These are phyloP conservation scores for Hypsibius dujardini DNA, from an alignment of 1,140 invertebrate species.

Conservation along the genomic window DNA sequence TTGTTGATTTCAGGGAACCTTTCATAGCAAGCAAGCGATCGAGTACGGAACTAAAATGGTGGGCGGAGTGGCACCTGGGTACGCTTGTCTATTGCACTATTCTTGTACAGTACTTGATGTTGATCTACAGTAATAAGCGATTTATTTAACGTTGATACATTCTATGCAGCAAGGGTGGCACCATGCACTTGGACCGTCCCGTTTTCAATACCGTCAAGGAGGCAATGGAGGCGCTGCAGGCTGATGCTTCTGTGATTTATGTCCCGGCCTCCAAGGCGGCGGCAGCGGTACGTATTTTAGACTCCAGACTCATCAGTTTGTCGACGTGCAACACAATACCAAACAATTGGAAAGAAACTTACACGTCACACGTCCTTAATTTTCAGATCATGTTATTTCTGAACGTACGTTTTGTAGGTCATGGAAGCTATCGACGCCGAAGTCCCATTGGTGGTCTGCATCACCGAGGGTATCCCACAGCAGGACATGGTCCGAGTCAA, in stretches of 20 bases:
- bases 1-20: conserved; percentile 35
- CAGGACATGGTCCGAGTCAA: conserved; percentile 98
- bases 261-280: conserved; percentile 86
- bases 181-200: conserved; percentile 78
- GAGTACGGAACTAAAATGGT: conserved; percentile 97
- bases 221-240: conserved; percentile 61
- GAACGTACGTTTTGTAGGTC: conserved; percentile 31
- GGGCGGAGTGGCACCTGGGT: conserved; percentile 82
- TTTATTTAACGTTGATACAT: too few relatives aligned
- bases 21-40: conserved; percentile 71
- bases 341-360: too few relatives aligned
- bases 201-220: conserved; percentile 80
- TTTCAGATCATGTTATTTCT: too few relatives aligned
- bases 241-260: conserved; percentile 84
- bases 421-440: conserved; percentile 90
- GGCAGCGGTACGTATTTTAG: conserved; percentile 42
- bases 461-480: conserved; percentile 97
- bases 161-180: conserved; percentile 55
- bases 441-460: conserved; percentile 88
- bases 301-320: too few relatives aligned
- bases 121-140: too few relatives aligned
- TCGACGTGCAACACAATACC: too few relatives aligned
- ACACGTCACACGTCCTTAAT: too few relatives aligned
- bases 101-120: too few relatives aligned
- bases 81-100: too few relatives aligned